Percentiles rank a stretch among this genome's conserved stretches.
phyloP scores from a whole-genome alignment of 2,888 invertebrate species.

The Hydriomena furcata region DNA sequence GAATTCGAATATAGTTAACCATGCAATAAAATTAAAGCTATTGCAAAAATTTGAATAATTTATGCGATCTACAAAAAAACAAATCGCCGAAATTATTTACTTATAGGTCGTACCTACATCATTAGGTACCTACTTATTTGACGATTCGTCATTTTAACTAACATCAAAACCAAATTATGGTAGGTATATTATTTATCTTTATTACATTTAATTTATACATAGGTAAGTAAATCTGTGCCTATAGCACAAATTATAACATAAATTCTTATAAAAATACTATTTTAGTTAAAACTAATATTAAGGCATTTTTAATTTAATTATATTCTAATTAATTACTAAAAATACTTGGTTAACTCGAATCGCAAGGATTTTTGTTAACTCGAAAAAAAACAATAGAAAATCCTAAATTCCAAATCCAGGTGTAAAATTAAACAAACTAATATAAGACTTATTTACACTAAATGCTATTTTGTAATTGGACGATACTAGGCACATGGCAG shows the following conservation, averaged over 20 bases:
- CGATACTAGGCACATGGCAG: slow-evolving; percentile 44
- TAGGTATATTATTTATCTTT: neutral
- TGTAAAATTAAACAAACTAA: neutral
- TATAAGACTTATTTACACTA: slow-evolving; percentile 15
- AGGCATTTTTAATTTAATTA: neutral
- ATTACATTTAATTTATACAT: slow-evolving; percentile 11
- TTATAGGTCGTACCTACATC: too few species aligned
- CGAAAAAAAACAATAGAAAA: slow-evolving; percentile 1
- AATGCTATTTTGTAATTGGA: slow-evolving; percentile 44
- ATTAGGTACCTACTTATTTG: too few species aligned
- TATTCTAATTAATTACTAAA: neutral
- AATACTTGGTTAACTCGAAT: neutral
- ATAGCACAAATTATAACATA: slow-evolving; percentile 5
- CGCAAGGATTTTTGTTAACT: neutral
- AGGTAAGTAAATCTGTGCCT: slow-evolving; percentile 4
- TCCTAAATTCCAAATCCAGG: neutral
- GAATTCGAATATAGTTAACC: too few species aligned
- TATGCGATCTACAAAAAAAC: too few species aligned
- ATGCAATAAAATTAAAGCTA: too few species aligned
- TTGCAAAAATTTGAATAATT: too few species aligned
- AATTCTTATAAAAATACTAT: slow-evolving; percentile 7
- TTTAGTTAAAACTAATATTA: too few species aligned
- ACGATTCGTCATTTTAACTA: too few species aligned
- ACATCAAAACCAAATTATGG: too few species aligned
- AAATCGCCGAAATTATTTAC: too few species aligned